Percentiles rank a stretch among this genome's conserved stretches.
phyloP scores from a whole-genome alignment of 92 coral and sea anemone genomes.

The Porites divaricata region DNA sequence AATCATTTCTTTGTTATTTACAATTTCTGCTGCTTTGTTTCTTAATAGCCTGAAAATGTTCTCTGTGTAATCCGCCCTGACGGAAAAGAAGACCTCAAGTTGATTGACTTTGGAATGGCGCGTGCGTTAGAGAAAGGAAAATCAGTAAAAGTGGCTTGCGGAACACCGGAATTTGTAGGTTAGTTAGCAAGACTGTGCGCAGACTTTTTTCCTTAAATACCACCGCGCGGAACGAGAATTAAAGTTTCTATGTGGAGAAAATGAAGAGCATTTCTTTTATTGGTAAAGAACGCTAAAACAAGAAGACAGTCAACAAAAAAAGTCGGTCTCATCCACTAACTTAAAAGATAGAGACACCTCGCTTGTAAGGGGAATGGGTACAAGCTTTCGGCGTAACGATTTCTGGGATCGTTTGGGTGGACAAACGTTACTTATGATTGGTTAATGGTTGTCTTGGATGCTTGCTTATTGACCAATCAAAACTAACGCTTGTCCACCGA shows the following conservation, averaged over 20 bases:
- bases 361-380: too few relatives aligned
- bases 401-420: too few relatives aligned
- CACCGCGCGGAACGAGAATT: not conserved
- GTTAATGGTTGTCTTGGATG: too few relatives aligned
- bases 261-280: not conserved
- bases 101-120: conserved; percentile 99
- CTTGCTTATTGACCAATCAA: too few relatives aligned
- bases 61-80: conserved; percentile 94
- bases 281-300: not conserved
- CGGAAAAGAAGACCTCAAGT: conserved; percentile 93
- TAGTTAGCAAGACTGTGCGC: not conserved
- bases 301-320: too few relatives aligned
- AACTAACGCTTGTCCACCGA: too few relatives aligned
- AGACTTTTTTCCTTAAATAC: not conserved
- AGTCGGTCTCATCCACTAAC: not conserved
- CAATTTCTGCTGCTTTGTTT: too few relatives aligned
- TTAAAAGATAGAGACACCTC: not conserved
- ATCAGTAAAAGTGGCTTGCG: conserved; percentile 90
- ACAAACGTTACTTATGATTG: too few relatives aligned
- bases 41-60: conserved; percentile 91
- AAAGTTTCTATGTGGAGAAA: not conserved
- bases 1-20: too few relatives aligned
- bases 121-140: conserved; percentile 85
- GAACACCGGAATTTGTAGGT: conserved; percentile 99
- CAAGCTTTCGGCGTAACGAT: too few relatives aligned